Evolutionary conservation across 2,113 vertebrate species (phyloP).

Genomic region (Phalacrocorax aristotelis): DNA sequence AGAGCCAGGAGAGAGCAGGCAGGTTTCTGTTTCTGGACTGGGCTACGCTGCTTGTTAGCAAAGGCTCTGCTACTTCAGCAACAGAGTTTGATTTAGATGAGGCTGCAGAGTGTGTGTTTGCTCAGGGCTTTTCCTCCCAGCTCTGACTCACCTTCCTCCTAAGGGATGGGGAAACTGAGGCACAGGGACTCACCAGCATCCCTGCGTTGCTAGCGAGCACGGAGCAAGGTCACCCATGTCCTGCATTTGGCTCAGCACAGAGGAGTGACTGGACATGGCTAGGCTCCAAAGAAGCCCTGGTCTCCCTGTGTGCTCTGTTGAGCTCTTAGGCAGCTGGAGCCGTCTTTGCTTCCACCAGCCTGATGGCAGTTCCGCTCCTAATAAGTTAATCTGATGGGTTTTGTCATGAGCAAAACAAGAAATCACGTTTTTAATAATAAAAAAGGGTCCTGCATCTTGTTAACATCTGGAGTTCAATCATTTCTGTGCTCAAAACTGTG

Average conservation of each 20-base stretch:
- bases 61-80: neutral
- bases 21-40: neutral
- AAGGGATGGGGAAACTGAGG: neutral
- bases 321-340: neutral
- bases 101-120: neutral
- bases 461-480: slow-evolving; percentile 85
- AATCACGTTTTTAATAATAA: slow-evolving; percentile 82
- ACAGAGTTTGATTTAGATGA: neutral
- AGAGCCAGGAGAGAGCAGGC: neutral
- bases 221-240: neutral
- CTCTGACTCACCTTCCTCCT: fast-evolving
- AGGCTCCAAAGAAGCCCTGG: neutral
- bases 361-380: slow-evolving; percentile 72
- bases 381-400: slow-evolving; percentile 80
- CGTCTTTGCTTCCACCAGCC: slow-evolving; percentile 25
- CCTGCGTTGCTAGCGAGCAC: neutral
- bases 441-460: slow-evolving; percentile 81
- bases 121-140: neutral
- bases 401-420: slow-evolving; percentile 82
- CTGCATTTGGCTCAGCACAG: neutral
- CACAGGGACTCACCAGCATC: fast-evolving
- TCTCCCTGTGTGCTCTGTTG: neutral
- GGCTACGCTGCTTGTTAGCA: neutral
- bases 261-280: neutral
- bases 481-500: slow-evolving; percentile 81